These are phyloP conservation scores for Thripadectes ignobilis DNA, from an alignment of 2,797 vertebrate genomes.

Conservation along the genomic window DNA sequence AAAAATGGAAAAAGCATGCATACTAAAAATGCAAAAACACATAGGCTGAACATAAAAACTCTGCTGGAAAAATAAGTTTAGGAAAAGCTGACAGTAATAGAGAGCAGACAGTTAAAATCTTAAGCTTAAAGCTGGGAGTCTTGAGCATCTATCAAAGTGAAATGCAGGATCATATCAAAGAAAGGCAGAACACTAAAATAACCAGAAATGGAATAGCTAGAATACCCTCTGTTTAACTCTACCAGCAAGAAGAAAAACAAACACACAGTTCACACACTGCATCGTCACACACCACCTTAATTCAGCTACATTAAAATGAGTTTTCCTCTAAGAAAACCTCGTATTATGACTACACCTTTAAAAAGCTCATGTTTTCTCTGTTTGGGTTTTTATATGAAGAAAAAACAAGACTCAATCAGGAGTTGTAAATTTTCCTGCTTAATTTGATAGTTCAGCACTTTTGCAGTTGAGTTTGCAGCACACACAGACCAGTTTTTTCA, in stretches of 20 bases:
- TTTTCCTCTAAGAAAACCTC: slow-evolving; percentile 28
- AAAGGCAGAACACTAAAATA: slow-evolving; percentile 41
- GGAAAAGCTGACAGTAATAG: slow-evolving; percentile 26
- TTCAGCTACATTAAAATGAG: slow-evolving; percentile 23
- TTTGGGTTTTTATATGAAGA: slow-evolving; percentile 26
- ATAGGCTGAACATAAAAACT: slow-evolving; percentile 1
- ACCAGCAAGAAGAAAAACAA: slow-evolving; percentile 34
- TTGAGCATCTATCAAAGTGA: slow-evolving; percentile 12
- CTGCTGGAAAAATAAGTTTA: slow-evolving; percentile 38
- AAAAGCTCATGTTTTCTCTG: slow-evolving; percentile 45
- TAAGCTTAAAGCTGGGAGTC: slow-evolving; percentile 38
- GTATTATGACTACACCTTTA: slow-evolving; percentile 18
- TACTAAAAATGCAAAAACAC: neutral
- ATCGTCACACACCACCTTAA: slow-evolving; percentile 39
- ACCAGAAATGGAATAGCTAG: slow-evolving; percentile 16
- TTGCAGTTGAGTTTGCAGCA: slow-evolving; percentile 46
- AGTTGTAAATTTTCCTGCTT: slow-evolving; percentile 38
- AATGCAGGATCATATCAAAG: neutral
- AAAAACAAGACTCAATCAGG: slow-evolving; percentile 44
- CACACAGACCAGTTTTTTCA: slow-evolving; percentile 10
- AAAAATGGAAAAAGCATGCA: slow-evolving; percentile 8
- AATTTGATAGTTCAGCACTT: slow-evolving; percentile 70
- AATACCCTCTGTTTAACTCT: slow-evolving; percentile 33
- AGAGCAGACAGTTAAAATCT: slow-evolving; percentile 53
- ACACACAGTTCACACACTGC: slow-evolving; percentile 12